A percentile compares a stretch with the other conserved stretches of the same genome.
phyloP scores from a whole-genome alignment of 30 jellyfish, hydroid and myxozoan genomes.

The Hydra vulgaris region DNA sequence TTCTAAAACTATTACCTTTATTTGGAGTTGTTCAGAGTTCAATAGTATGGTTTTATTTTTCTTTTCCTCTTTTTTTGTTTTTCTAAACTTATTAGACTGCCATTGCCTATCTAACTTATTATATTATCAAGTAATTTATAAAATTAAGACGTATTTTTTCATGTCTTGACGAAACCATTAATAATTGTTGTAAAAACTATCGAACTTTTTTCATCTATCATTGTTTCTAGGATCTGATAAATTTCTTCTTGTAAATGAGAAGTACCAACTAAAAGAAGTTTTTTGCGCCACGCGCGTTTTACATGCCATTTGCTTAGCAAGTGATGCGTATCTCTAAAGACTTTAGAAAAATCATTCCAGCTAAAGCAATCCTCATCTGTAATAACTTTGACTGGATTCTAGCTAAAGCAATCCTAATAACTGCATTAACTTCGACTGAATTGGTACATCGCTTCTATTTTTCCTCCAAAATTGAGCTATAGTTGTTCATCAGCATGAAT shows the following conservation, averaged over 20 bases:
- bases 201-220: slow-evolving; percentile 18
- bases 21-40: no score
- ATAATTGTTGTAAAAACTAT: slow-evolving; percentile 11
- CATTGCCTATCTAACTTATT: slow-evolving; percentile 19
- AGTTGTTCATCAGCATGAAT: slow-evolving; percentile 8
- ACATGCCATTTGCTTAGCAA: slow-evolving; percentile 37
- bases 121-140: background rate
- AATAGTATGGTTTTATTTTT: no score
- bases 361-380: slow-evolving; percentile 9
- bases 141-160: background rate
- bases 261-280: slow-evolving; percentile 14
- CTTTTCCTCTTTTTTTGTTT: no score
- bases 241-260: background rate
- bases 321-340: slow-evolving; percentile 16
- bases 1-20: no score
- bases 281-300: slow-evolving; percentile 21
- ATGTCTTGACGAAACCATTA: background rate
- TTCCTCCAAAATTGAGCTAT: slow-evolving; percentile 12
- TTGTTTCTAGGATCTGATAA: slow-evolving; percentile 5
- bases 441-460: slow-evolving; percentile 11
- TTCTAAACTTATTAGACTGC: no score
- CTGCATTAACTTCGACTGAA: slow-evolving; percentile 7
- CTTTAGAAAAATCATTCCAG: slow-evolving; percentile 25
- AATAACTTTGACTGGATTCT: slow-evolving; percentile 16
- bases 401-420: slow-evolving; percentile 9